Percentiles rank a stretch among this genome's conserved stretches.
Evolutionary conservation across 2,888 invertebrate genomes (phyloP).

Genomic region (Acleris laterana): DNA sequence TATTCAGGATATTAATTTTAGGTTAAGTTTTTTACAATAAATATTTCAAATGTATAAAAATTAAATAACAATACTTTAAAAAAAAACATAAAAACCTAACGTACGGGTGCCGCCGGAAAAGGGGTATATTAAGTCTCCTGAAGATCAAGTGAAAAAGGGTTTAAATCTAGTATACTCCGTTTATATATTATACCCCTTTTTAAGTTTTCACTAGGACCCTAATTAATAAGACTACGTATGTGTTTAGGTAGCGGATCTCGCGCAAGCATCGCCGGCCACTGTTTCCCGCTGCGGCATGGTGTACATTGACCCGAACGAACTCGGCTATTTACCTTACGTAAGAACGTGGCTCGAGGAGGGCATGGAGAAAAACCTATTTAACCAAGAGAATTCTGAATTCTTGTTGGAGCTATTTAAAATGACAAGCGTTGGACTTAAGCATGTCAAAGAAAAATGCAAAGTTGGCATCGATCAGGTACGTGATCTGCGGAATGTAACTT

Average conservation of each 20-base stretch:
- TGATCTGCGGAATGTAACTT: background rate
- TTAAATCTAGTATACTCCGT: no score
- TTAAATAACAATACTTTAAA: no score
- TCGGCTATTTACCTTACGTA: conserved; percentile 92
- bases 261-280: conserved; percentile 96
- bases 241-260: conserved; percentile 88
- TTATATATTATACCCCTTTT: no score
- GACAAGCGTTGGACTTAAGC: conserved; percentile 87
- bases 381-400: conserved; percentile 85
- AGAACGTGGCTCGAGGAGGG: conserved; percentile 89
- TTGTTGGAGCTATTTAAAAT: conserved; percentile 88
- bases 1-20: no score
- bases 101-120: no score
- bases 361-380: conserved; percentile 74
- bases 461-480: conserved; percentile 90
- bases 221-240: background rate
- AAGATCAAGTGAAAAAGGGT: no score
- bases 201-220: no score
- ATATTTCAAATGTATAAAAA: no score
- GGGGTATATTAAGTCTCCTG: no score
- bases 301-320: conserved; percentile 92
- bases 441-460: conserved; percentile 87
- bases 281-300: conserved; percentile 95
- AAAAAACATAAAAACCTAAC: no score
- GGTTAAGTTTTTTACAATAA: no score